These are phyloP conservation scores for Endotricha flammealis DNA, from an alignment of 2,888 invertebrate species.

Conservation along the genomic window DNA sequence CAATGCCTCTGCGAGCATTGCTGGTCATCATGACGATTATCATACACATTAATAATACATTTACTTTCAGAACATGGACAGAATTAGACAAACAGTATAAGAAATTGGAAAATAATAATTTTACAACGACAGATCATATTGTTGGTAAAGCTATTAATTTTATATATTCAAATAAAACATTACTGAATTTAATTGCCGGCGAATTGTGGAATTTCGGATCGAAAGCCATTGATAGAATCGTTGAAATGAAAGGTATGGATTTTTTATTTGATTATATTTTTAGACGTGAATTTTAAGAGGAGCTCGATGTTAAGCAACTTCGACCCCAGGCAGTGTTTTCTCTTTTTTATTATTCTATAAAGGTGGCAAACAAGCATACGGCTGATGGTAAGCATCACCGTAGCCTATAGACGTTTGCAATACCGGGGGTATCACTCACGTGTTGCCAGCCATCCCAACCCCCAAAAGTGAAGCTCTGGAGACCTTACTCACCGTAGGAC, in stretches of 20 bases:
- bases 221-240: conserved; percentile 50
- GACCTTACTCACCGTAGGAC: too few species aligned
- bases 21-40: conserved; percentile 25
- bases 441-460: too few species aligned
- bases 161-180: conserved; percentile 55
- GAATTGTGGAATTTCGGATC: conserved; percentile 64
- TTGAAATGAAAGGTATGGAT: conserved; percentile 39
- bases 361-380: too few species aligned
- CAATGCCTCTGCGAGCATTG: conserved; percentile 31
- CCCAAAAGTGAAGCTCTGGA: too few species aligned
- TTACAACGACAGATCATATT: conserved; percentile 39
- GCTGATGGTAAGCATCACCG: too few species aligned
- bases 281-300: too few species aligned
- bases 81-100: conserved; percentile 37
- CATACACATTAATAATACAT: conserved; percentile 27
- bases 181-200: conserved; percentile 57
- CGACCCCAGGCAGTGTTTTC: too few species aligned
- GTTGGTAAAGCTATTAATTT: conserved; percentile 63
- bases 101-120: conserved; percentile 34
- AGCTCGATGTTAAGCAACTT: too few species aligned
- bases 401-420: too few species aligned
- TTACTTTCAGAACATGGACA: conserved; percentile 41
- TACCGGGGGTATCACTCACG: too few species aligned
- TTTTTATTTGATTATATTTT: too few species aligned
- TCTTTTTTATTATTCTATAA: too few species aligned